Evolutionary conservation across 2,113 vertebrate species (phyloP).

Genomic region (Petrocephalus microphthalmus): DNA sequence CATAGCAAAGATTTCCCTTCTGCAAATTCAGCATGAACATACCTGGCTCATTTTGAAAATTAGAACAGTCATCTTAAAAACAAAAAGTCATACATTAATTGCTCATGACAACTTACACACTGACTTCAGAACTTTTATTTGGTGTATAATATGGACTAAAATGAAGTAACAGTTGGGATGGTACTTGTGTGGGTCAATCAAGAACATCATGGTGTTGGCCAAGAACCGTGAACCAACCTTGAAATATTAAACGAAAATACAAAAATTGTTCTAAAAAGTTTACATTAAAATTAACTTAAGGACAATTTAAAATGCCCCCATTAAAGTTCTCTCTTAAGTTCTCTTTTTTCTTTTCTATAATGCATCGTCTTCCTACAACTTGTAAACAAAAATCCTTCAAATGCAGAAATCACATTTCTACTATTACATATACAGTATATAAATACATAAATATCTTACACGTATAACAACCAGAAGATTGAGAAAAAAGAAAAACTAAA

Average conservation of each 20-base stretch:
- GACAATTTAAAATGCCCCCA: slow-evolving; percentile 15
- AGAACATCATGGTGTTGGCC: slow-evolving; percentile 8
- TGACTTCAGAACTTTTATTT: slow-evolving; percentile 72
- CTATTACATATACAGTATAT: slow-evolving; percentile 76
- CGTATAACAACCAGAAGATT: slow-evolving; percentile 53
- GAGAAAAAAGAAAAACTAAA: slow-evolving; percentile 56
- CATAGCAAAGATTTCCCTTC: too few species aligned
- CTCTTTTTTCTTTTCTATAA: slow-evolving; percentile 34
- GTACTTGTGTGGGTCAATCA: slow-evolving; percentile 32
- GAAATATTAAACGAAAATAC: slow-evolving; percentile 29
- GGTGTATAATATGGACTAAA: slow-evolving; percentile 61
- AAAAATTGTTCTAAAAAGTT: slow-evolving; percentile 15
- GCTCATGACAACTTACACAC: slow-evolving; percentile 7
- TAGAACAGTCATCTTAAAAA: not conserved
- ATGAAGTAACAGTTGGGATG: slow-evolving; percentile 56
- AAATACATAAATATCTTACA: slow-evolving; percentile 79
- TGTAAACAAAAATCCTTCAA: slow-evolving; percentile 60
- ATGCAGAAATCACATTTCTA: slow-evolving; percentile 66
- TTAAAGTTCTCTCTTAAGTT: slow-evolving; percentile 34
- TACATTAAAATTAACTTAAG: slow-evolving; percentile 33
- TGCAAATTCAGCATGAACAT: not conserved
- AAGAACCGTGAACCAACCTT: slow-evolving; percentile 20
- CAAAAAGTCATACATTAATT: not conserved
- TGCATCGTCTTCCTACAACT: slow-evolving; percentile 61
- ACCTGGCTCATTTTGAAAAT: not conserved